A percentile compares a stretch with the other conserved stretches of the same genome.
These are phyloP conservation scores for Limenitis camilla DNA, from an alignment of 2,888 invertebrate genomes.

Conservation along the genomic window DNA sequence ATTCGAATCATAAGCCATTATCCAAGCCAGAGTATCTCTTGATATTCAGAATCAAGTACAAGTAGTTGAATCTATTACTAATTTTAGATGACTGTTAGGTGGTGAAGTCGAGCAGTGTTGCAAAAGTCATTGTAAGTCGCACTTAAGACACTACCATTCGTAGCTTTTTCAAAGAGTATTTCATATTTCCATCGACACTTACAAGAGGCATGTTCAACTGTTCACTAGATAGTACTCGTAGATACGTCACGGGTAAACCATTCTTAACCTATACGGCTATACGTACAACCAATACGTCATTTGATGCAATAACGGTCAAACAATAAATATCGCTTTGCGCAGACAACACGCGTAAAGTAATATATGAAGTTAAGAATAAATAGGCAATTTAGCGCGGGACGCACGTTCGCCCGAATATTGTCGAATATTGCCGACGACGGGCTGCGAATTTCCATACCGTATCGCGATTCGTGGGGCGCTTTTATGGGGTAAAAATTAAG, in stretches of 20 bases:
- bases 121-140: no score
- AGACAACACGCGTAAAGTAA: conserved; percentile 75
- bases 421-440: conserved; percentile 70
- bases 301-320: conserved; percentile 73
- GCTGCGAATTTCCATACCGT: conserved; percentile 69
- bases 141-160: no score
- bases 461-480: conserved; percentile 69
- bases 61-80: no score
- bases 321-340: conserved; percentile 74
- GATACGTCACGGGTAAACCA: conserved; percentile 45
- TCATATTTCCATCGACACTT: not conserved
- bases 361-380: conserved; percentile 76
- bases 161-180: no score
- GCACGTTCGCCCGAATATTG: conserved; percentile 71
- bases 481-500: conserved; percentile 75
- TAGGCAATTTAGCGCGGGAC: conserved; percentile 72
- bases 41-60: no score
- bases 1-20: no score
- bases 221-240: not conserved
- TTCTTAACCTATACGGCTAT: conserved; percentile 56
- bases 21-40: no score
- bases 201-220: not conserved
- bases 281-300: conserved; percentile 70
- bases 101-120: no score
- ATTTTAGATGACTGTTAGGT: no score